Evolutionary conservation across 2,888 invertebrate genomes (phyloP).

Genomic region (Hesperia comma): DNA sequence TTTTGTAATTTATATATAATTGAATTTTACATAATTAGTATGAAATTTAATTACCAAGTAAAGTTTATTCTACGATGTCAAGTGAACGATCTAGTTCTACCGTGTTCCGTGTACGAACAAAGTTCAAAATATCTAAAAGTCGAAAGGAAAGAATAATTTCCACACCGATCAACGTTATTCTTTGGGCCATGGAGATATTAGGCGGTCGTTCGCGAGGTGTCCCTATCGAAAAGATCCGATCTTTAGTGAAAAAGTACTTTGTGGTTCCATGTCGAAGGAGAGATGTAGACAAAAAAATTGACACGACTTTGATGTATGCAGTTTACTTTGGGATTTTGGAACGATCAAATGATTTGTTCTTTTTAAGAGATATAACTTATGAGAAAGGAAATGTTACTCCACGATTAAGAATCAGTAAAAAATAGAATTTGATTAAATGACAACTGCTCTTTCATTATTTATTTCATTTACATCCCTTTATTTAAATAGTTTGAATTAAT

Average conservation of each 20-base stretch:
- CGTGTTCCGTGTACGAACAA: constrained; percentile 50
- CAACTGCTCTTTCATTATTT: background rate
- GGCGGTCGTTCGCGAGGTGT: constrained; percentile 53
- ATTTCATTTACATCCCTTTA: background rate
- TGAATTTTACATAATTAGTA: constrained; percentile 4
- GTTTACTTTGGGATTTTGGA: constrained; percentile 58
- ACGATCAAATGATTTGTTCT: constrained; percentile 51
- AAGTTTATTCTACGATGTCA: constrained; percentile 43
- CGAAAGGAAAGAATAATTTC: constrained; percentile 46
- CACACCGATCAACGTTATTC: constrained; percentile 58
- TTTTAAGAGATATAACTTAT: constrained; percentile 22
- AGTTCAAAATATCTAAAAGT: constrained; percentile 51
- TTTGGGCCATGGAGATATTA: constrained; percentile 62
- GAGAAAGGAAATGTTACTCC: constrained; percentile 39
- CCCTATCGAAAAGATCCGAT: constrained; percentile 52
- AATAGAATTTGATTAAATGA: constrained; percentile 4
- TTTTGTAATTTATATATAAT: constrained; percentile 11
- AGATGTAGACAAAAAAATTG: constrained; percentile 57
- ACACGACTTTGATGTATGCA: constrained; percentile 53
- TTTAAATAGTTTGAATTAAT: background rate
- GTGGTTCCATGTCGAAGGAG: constrained; percentile 53
- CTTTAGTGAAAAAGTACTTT: constrained; percentile 57
- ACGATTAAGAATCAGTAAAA: constrained; percentile 12
- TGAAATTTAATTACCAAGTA: constrained; percentile 1
- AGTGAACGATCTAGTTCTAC: constrained; percentile 48